Evolutionary conservation across 2,113 vertebrate genomes (phyloP).

Genomic region (Brienomyrus brachyistius): DNA sequence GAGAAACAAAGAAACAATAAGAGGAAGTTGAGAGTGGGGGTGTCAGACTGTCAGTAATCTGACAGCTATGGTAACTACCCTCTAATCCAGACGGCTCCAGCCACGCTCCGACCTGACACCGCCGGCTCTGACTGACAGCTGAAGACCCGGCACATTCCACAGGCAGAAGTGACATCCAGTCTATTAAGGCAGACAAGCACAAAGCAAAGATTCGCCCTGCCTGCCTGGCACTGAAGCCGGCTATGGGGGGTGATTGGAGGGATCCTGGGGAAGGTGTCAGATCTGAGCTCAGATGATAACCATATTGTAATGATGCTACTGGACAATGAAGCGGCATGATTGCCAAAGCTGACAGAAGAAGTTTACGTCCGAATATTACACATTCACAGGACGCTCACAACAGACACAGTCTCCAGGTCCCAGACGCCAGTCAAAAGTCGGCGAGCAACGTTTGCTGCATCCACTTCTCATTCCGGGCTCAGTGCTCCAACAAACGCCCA

Average conservation of each 20-base stretch:
- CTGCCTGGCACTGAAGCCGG: conserved; percentile 88
- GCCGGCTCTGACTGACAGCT: conserved; percentile 97
- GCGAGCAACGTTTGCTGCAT: conserved; percentile 43
- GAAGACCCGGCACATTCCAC: conserved; percentile 93
- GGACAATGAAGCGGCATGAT: conserved; percentile 97
- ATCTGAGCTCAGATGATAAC: conserved; percentile 97
- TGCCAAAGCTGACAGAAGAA: conserved; percentile 72
- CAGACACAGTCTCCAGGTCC: conserved; percentile 58
- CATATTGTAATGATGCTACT: conserved; percentile 98
- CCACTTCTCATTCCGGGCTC: conserved; percentile 61
- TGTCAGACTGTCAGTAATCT: conserved; percentile 99
- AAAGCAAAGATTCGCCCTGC: conserved; percentile 98
- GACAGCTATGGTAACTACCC: conserved; percentile 99
- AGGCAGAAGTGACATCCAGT: conserved; percentile 98
- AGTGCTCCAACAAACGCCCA: conserved; percentile 55
- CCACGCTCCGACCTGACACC: conserved; percentile 93
- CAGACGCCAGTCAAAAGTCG: conserved; percentile 66
- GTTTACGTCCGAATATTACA: conserved; percentile 65
- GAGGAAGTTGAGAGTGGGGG: conserved; percentile 91
- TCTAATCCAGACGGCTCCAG: conserved; percentile 99
- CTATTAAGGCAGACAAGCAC: conserved; percentile 99
- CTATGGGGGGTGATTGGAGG: conserved; percentile 97
- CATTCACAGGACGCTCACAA: conserved; percentile 62
- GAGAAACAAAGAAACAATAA: conserved; percentile 90
- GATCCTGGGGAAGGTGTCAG: conserved; percentile 95